Evolutionary conservation across 2,888 invertebrate species (phyloP), one percentile per base, ranked within the genome.

Genomic region (Drosophila aldrichi): DNA sequence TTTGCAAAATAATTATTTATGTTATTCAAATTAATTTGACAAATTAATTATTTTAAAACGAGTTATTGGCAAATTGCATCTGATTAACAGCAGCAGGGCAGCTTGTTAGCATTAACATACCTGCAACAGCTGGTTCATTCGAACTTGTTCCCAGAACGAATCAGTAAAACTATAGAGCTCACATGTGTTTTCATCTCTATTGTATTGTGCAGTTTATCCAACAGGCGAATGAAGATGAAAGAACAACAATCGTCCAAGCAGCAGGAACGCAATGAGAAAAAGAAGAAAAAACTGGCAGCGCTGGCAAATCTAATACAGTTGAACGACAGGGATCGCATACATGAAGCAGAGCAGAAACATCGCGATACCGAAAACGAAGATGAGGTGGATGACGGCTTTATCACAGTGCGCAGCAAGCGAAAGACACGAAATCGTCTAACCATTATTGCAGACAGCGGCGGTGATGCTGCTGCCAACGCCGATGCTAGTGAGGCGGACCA

Each of bases 211-310:
- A 86, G 87, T 74, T 74, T 84, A 62, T 74, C 70, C 64, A 77
- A 72, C 70, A 81, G 78, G 72, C 76, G 77, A 68, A 76, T 60
- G 64, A 88, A 74, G 44, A 84, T 87, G 77, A 86, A 86, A 59
- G 84, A 86, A 9, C 84, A 86, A 62, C 59, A 56, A 20, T 56
- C 73, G 40, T 82, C 93, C 36, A 95, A 95, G 88, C 93, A 94
- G 83, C 92, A 93, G 66, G 92, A 93, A 81, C 94, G 95, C 70
- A 92, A 94, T 67, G 95, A 95, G 83, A 95, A 94, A 74, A 95
- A 95, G 88, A 94, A 94, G 88, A 95, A 94, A 89, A 95, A 95
- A 92, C 93, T 95, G 90, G 94, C 94, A 7, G 95, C 95, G 2
- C 92, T 95, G 70, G 93, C 95, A 12, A 94, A 95, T 89, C 92